Evolutionary conservation across 2,888 invertebrate genomes (phyloP).

Genomic region (Meta bourneti): DNA sequence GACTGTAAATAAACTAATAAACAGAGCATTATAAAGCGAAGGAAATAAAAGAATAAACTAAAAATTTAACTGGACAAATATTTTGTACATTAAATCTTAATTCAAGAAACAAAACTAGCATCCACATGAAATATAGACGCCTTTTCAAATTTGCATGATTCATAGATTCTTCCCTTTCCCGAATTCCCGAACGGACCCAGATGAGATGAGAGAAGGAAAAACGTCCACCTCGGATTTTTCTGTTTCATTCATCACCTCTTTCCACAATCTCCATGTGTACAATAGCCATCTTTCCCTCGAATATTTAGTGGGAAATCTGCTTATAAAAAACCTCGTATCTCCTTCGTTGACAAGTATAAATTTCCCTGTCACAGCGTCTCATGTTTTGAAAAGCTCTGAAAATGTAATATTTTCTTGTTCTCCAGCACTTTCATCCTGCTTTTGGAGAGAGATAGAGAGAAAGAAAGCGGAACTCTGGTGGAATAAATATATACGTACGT

Average conservation of each 20-base stretch:
- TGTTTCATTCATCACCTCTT: slow-evolving; percentile 68
- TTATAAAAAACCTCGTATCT: slow-evolving; percentile 61
- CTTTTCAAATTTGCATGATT: not conserved
- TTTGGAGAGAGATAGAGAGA: not conserved
- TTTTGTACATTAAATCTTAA: not conserved
- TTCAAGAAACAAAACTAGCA: not conserved
- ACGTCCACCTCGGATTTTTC: slow-evolving; percentile 7
- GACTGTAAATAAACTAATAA: too few species aligned
- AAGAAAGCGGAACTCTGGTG: slow-evolving; percentile 39
- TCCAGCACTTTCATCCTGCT: slow-evolving; percentile 5
- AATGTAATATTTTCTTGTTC: slow-evolving; percentile 63
- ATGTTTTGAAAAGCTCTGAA: slow-evolving; percentile 63
- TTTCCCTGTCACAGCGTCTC: slow-evolving; percentile 74
- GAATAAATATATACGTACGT: slow-evolving; percentile 15
- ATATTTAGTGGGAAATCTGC: slow-evolving; percentile 28
- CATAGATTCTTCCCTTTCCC: not conserved
- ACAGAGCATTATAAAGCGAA: too few species aligned
- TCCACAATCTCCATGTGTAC: slow-evolving; percentile 41
- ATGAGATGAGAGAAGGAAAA: slow-evolving; percentile 3
- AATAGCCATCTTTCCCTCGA: slow-evolving; percentile 36
- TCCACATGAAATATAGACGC: not conserved
- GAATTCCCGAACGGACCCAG: not conserved
- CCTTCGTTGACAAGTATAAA: slow-evolving; percentile 72
- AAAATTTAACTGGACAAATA: too few species aligned
- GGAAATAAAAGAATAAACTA: too few species aligned